A percentile compares a stretch with the other conserved stretches of the same genome.
These are phyloP conservation scores for Phataginus tricuspis DNA, from an alignment of 2,797 vertebrate species.

Conservation along the genomic window DNA sequence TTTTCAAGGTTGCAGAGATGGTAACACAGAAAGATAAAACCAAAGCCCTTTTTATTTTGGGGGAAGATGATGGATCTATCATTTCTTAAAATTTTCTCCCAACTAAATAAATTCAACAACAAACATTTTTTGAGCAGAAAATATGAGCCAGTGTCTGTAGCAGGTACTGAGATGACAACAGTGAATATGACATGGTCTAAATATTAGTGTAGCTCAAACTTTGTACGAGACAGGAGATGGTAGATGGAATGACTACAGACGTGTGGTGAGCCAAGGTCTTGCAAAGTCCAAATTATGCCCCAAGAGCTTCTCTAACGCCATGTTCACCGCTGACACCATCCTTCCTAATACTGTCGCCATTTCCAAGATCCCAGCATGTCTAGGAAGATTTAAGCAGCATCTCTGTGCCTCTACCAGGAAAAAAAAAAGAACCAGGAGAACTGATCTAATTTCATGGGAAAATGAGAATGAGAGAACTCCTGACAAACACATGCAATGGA, in stretches of 20 bases:
- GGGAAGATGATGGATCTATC: neutral
- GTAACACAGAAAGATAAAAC: neutral
- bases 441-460: neutral
- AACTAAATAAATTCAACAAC: neutral
- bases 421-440: neutral
- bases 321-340: neutral
- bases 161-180: neutral
- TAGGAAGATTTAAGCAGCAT: neutral
- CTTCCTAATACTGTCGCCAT: neutral
- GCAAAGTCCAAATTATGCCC: neutral
- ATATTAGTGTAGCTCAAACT: neutral
- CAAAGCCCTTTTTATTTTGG: conserved; percentile 49
- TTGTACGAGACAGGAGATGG: neutral
- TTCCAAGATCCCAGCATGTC: neutral
- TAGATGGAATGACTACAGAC: neutral
- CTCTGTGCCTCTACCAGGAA: no score
- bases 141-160: neutral
- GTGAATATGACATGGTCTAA: neutral
- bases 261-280: neutral
- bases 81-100: conserved; percentile 31
- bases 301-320: neutral
- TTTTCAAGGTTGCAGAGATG: neutral
- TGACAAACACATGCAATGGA: neutral
- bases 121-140: neutral
- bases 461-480: neutral